Base-by-base conservation (phyloP, 92 coral and sea anemone genomes). In the Heteractis magnifica region DNA sequence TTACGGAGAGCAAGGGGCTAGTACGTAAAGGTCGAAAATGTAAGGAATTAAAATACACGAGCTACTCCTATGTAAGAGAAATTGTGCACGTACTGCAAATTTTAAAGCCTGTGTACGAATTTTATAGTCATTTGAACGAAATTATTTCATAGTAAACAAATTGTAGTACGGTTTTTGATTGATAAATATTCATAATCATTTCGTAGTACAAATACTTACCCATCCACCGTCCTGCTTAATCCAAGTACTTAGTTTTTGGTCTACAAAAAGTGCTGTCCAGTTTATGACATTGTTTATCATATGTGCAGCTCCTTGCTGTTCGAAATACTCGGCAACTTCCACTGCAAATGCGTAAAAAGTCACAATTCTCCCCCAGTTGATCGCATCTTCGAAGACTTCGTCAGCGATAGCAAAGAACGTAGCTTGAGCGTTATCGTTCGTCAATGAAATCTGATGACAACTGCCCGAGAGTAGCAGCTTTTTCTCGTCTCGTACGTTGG, bases 361-460 rank as follows among this genome's bases (percentile, higher is more conserved):
- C 51, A 86, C 83, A 7, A 89, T 86, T 10, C 92, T 84, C 1
- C 92, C 92, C 92, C 92, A 89, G 78, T 89, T 89, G 58, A 82
- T 82, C 52, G 87, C 80, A 71, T 89, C 90, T 18, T 84, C 83
- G 68, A 89, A 89, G 50, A 89, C 80, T 51, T 89, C 87, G 71
- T 89, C 92, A 18, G 85, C 88, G 44, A 89, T 81, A 3, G 82
- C 81, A 68, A 77, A 77, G 50, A 89, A 89, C 11, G 85, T 71
- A 20, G 83, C 64, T 71, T 83, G 83, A 19, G 92, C 92, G 74
- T 84, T 89, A 5, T 87, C 77, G 48, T 81, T 53, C 15, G 83
- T 64, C 20, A 89, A 81, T 15, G 81, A 59, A 5, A 89, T 72
- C 51, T 89, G 90, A 71, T 86, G 82, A 71, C 92, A 89, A 19